These are phyloP conservation scores for Prunella himalayana DNA, from an alignment of 2,113 vertebrate species.

Conservation along the genomic window DNA sequence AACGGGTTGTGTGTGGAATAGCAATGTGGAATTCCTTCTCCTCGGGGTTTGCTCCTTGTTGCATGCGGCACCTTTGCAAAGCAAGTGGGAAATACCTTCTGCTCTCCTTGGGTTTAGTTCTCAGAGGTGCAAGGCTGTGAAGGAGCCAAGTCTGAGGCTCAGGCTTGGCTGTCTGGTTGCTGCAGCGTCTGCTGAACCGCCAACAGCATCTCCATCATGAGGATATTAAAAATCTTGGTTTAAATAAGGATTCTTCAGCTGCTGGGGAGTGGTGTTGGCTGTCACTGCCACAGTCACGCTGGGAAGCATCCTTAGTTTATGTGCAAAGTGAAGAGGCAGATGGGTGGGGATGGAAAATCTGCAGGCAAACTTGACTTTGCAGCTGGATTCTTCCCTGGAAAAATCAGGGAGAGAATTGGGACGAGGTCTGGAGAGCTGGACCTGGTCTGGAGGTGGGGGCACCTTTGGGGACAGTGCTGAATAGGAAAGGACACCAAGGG, in stretches of 20 bases:
- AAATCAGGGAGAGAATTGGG: background rate
- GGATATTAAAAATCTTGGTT: background rate
- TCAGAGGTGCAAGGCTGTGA: background rate
- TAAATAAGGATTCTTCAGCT: conserved; percentile 16
- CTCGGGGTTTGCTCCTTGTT: background rate
- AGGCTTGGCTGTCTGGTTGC: background rate
- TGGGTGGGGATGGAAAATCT: background rate
- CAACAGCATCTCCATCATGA: background rate
- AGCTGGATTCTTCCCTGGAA: background rate
- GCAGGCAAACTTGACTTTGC: background rate
- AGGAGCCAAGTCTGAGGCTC: background rate
- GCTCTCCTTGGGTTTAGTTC: background rate
- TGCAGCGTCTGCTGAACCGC: background rate
- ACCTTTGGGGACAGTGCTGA: background rate
- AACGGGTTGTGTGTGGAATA: background rate
- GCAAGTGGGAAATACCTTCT: background rate
- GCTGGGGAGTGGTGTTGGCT: background rate
- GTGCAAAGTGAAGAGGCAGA: conserved; percentile 4
- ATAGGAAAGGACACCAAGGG: conserved; percentile 19
- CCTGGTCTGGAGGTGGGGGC: background rate
- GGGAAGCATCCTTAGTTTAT: background rate
- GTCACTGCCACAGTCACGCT: background rate
- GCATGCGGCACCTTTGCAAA: background rate
- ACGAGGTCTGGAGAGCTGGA: background rate
- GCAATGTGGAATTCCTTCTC: background rate